Evolutionary conservation across 2,888 invertebrate genomes (phyloP).

Genomic region (Folsomia candida): DNA sequence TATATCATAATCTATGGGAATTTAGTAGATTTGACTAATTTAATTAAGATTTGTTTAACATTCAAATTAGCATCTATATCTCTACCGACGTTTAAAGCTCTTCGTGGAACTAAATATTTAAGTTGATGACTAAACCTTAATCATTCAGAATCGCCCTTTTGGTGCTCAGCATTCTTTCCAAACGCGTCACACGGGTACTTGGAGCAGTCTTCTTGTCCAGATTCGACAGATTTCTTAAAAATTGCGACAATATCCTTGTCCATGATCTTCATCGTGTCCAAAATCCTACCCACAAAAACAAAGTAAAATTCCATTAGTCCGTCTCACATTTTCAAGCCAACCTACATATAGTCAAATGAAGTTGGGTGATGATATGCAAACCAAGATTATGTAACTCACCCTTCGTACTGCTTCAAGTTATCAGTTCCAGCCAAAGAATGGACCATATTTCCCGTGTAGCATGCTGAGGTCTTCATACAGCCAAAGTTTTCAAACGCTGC

Average conservation of each 20-base stretch:
- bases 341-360: too few species aligned
- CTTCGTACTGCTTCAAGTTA: not conserved
- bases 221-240: constrained; percentile 12
- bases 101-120: too few species aligned
- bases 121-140: too few species aligned
- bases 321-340: too few species aligned
- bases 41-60: too few species aligned
- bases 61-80: too few species aligned
- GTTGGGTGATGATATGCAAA: not conserved
- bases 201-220: constrained; percentile 11
- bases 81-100: too few species aligned
- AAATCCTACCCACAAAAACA: not conserved
- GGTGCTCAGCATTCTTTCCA: not conserved
- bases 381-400: constrained; percentile 12
- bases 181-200: constrained; percentile 7
- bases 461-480: constrained; percentile 17
- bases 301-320: not conserved
- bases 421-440: not conserved
- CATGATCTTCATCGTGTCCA: too few species aligned
- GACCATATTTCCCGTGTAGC: constrained; percentile 22
- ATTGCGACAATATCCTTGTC: constrained; percentile 10
- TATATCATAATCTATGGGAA: too few species aligned
- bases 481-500: constrained; percentile 15
- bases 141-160: too few species aligned
- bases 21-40: too few species aligned